Evolutionary conservation across 2,888 invertebrate genomes (phyloP).

Genomic region (Pteria penguin): DNA sequence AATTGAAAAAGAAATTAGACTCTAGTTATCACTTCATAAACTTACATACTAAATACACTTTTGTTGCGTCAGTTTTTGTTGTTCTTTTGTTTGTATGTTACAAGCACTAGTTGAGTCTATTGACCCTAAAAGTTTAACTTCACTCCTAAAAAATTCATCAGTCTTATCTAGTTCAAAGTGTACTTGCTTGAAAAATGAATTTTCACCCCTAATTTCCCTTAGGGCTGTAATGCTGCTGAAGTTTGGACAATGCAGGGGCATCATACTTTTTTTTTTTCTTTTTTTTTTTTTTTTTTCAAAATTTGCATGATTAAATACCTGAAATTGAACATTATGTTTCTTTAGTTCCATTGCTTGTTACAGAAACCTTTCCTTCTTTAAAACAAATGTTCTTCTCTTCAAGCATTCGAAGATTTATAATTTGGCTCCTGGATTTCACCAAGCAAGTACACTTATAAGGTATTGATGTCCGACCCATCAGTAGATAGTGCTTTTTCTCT

Average conservation of each 20-base stretch:
- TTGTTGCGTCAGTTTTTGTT: background rate
- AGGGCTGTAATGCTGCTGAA: no score
- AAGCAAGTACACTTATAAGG: slow-evolving; percentile 50
- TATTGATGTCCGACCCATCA: slow-evolving; percentile 34
- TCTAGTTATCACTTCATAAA: background rate
- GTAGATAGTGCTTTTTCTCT: slow-evolving; percentile 41
- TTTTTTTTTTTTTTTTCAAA: background rate
- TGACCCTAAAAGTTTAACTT: no score
- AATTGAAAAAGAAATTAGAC: background rate
- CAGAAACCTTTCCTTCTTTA: background rate
- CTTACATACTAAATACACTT: background rate
- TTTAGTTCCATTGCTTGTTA: background rate
- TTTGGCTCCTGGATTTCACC: slow-evolving; percentile 38
- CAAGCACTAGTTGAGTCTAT: background rate
- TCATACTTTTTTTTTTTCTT: slow-evolving; percentile 16
- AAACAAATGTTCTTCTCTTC: slow-evolving; percentile 46
- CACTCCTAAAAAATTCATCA: background rate
- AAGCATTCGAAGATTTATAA: slow-evolving; percentile 50
- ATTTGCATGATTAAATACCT: background rate
- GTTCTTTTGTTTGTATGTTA: background rate
- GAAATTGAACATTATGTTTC: background rate
- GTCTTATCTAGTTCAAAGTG: slow-evolving; percentile 47
- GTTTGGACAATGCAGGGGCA: slow-evolving; percentile 25
- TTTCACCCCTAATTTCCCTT: no score
- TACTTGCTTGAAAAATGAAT: slow-evolving; percentile 55